Conservation (phyloP, 2,888 invertebrate species). For the Apamea crenata region DNA sequence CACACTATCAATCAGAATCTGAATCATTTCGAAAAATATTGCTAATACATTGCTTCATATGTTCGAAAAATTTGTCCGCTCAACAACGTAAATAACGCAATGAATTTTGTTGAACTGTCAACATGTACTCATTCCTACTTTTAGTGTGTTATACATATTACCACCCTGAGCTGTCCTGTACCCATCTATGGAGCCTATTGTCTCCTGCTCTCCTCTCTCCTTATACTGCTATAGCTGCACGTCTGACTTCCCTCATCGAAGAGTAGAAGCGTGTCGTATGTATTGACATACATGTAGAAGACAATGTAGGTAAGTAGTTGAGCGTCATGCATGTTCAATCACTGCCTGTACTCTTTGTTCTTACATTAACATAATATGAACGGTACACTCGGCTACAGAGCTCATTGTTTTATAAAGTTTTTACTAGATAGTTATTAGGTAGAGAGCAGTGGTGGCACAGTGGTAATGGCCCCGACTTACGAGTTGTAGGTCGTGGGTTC, state of each 20-base stretch:
- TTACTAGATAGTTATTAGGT: background rate
- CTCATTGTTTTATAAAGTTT: background rate
- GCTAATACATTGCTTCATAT: no score
- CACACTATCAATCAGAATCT: no score
- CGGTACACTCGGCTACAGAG: background rate
- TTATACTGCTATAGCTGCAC: background rate
- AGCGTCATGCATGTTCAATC: slow-evolving; percentile 24
- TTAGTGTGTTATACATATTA: no score
- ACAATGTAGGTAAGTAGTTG: background rate
- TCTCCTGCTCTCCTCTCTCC: background rate
- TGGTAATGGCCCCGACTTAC: no score
- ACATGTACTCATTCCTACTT: no score
- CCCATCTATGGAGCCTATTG: background rate
- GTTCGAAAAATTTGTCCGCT: no score
- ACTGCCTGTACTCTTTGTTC: background rate
- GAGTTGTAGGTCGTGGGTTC: no score
- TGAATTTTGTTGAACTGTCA: no score
- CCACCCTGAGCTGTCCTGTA: no score
- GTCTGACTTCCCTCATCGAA: background rate
- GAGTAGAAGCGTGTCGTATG: background rate
- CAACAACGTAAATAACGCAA: no score
- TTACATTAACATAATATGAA: slow-evolving; percentile 25
- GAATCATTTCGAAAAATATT: no score
- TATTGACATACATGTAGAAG: slow-evolving; percentile 22
- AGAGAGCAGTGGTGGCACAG: no score